Evolutionary conservation across 1,140 invertebrate genomes (phyloP), one percentile per base, ranked within the genome.

Genomic region (Brachionus rubens): DNA sequence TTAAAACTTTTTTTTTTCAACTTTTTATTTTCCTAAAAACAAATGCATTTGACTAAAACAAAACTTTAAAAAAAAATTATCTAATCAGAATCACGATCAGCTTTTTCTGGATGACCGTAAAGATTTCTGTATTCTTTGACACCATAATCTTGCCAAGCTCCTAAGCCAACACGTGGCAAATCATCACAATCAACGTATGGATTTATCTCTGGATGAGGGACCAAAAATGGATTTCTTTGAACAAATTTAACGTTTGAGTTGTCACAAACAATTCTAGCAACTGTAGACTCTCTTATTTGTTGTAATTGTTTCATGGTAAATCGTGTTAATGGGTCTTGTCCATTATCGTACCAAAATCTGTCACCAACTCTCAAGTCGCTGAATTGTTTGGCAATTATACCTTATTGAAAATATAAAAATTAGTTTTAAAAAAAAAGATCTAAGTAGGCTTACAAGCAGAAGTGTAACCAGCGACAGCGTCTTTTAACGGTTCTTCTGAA

Each of bases 301-400:
- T 40, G 12, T 0, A 54, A 33, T 41, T 56, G 40, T 26, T 56
- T 26, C 7, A 54, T 28, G 1, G 40, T 76, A 1, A 56, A 59
- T 46, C 48, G 33, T 26, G 19, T 52, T 24, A 16, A 24, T 43
- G 16, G 36, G 9, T 56, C 50, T 56, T 76, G 2, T 36, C 48
- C 48, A 56, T 54, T 87, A 26, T 97, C 94, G 80, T 94, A 98
- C 92, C 94, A 98, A 83, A 96, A 98, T 80, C 94, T 88, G 83
- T 98, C 96, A 54, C 95, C 96, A 77, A 90, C 86, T 77, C 92
- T 89, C 19, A 92, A 85, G 81, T 94, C 91, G 77, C 91, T 86
- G 85, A 96, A 96, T 85, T 97, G 94, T 77, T 94, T 92, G 33
- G 91, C 93, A 78, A 98, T 91, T 77, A 98, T 76, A 81, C 56